phyloP scores from a whole-genome alignment of 2,113 vertebrate genomes.

The Megaceryle maxima region DNA sequence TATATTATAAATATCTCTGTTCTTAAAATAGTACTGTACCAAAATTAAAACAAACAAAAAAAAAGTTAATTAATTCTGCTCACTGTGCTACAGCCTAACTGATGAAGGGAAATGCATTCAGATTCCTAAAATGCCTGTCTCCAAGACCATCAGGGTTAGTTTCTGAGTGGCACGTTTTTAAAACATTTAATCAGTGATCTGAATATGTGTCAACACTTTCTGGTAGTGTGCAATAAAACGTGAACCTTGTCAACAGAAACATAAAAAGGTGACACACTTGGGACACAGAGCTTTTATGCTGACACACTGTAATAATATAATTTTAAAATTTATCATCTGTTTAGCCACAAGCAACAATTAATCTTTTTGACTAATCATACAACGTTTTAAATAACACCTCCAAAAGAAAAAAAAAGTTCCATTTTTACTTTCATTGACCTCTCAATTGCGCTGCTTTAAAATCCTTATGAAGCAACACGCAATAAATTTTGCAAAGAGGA shows the following conservation, averaged over 20 bases:
- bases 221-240: constrained; percentile 77
- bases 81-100: constrained; percentile 39
- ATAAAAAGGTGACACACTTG: constrained; percentile 77
- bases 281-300: constrained; percentile 76
- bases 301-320: constrained; percentile 77
- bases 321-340: constrained; percentile 82
- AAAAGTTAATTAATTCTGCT: constrained; percentile 35
- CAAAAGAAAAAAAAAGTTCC: constrained; percentile 23
- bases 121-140: constrained; percentile 69
- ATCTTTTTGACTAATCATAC: constrained; percentile 73
- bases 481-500: constrained; percentile 71
- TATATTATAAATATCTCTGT: not conserved
- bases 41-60: not conserved
- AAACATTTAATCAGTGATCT: constrained; percentile 84
- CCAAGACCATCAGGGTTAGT: constrained; percentile 79
- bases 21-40: constrained; percentile 23
- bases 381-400: constrained; percentile 70
- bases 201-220: constrained; percentile 84
- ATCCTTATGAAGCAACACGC: constrained; percentile 39
- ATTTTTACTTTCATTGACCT: constrained; percentile 60
- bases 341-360: constrained; percentile 78
- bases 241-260: constrained; percentile 81
- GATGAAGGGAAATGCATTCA: constrained; percentile 47
- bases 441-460: not conserved
- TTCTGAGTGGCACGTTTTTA: constrained; percentile 83